These are phyloP conservation scores for Drosophila orosa DNA, from an alignment of 1,140 invertebrate genomes.

Conservation along the genomic window DNA sequence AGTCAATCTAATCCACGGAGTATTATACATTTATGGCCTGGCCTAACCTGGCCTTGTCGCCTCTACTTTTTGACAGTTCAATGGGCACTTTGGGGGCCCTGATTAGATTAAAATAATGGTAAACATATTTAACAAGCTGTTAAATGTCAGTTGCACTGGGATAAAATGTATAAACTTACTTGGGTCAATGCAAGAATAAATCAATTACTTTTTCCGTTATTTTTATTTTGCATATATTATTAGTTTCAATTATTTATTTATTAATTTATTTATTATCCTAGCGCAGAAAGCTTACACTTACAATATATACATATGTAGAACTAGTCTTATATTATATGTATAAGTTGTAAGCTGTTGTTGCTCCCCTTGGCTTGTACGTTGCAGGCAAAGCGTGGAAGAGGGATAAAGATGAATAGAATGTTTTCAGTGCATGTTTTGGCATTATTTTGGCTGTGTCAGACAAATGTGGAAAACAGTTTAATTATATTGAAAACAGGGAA, in stretches of 20 bases:
- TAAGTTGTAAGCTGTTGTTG: too few relatives aligned
- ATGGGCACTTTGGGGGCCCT: constrained; percentile 16
- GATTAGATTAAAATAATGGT: constrained; percentile 39
- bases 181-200: too few relatives aligned
- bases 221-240: too few relatives aligned
- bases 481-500: too few relatives aligned
- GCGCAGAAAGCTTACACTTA: too few relatives aligned
- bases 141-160: background rate
- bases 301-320: too few relatives aligned
- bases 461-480: too few relatives aligned
- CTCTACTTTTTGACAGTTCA: constrained; percentile 14
- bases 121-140: constrained; percentile 4
- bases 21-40: constrained; percentile 15
- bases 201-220: background rate
- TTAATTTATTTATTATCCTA: too few relatives aligned
- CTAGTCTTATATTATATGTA: too few relatives aligned
- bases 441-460: background rate
- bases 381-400: background rate
- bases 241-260: background rate
- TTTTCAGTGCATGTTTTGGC: background rate
- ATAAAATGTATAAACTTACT: background rate
- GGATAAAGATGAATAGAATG: background rate
- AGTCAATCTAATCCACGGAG: background rate
- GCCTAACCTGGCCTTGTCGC: constrained; percentile 1
- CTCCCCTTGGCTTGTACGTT: background rate